Evolutionary conservation across 1,140 invertebrate genomes (phyloP).

Genomic region (Micrasema longulum): DNA sequence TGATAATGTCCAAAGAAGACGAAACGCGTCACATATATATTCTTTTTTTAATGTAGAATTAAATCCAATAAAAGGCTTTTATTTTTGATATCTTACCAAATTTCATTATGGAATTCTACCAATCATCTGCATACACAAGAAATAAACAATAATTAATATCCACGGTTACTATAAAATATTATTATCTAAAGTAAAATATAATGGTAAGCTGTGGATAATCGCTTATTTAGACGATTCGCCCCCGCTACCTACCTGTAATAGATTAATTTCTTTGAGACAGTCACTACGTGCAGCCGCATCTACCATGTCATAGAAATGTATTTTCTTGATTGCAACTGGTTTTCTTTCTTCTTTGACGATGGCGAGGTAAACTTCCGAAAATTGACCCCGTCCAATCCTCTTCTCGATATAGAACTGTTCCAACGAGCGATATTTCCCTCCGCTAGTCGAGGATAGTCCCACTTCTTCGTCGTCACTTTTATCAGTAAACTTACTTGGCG

Average conservation of each 20-base stretch:
- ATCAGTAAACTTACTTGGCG: background rate
- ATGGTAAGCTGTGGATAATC: no score
- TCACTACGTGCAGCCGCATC: constrained; percentile 42
- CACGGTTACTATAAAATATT: no score
- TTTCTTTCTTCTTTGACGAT: constrained; percentile 17
- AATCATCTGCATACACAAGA: background rate
- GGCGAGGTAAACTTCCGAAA: constrained; percentile 51
- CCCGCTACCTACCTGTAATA: constrained; percentile 53
- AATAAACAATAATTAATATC: background rate
- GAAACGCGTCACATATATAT: no score
- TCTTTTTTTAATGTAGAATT: background rate
- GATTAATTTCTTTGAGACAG: constrained; percentile 52
- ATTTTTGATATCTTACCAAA: no score
- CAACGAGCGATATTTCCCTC: constrained; percentile 23
- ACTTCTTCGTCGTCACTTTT: background rate
- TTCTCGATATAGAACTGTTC: constrained; percentile 45
- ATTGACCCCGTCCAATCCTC: constrained; percentile 50
- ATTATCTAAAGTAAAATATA: no score
- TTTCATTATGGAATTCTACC: no score
- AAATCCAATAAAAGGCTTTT: no score
- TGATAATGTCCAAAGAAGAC: no score
- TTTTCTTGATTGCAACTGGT: constrained; percentile 49
- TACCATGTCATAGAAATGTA: constrained; percentile 52
- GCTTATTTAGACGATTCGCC: no score
- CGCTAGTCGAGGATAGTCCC: background rate